Conservation (phyloP, 2,888 invertebrate species). For the Conistra vaccinii region DNA sequence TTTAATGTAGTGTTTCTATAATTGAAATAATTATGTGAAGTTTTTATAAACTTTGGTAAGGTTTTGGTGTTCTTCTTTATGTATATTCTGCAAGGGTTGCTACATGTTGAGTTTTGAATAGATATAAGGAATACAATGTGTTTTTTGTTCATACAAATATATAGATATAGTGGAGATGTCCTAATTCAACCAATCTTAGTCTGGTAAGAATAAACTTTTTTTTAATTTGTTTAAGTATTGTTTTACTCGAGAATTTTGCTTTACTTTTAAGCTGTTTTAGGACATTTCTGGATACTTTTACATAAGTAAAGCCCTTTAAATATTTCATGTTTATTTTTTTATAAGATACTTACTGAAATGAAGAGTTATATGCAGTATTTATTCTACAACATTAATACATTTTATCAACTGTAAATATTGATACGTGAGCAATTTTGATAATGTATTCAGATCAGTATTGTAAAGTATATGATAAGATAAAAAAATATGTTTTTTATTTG, state of each 20-base stretch:
- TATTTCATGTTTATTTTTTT: not conserved
- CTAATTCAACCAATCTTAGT: not conserved
- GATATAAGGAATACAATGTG: not conserved
- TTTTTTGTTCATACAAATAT: not conserved
- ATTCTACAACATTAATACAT: not conserved
- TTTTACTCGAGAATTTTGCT: too few species aligned
- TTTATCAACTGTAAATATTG: slow-evolving; percentile 10
- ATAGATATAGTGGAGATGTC: not conserved
- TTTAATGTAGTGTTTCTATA: not conserved
- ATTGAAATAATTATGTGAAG: not conserved
- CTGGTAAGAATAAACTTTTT: too few species aligned
- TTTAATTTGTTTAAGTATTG: too few species aligned
- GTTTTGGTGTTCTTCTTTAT: not conserved
- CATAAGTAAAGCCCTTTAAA: not conserved
- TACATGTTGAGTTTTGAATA: not conserved
- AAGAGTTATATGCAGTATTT: not conserved
- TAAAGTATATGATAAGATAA: slow-evolving; percentile 47
- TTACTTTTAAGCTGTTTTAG: not conserved
- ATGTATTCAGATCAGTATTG: slow-evolving; percentile 17
- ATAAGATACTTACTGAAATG: not conserved
- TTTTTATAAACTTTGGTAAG: not conserved
- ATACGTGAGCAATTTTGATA: not conserved
- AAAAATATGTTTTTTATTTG: slow-evolving; percentile 25
- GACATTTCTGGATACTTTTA: not conserved
- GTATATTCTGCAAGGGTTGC: not conserved